Evolutionary conservation across 2,113 vertebrate species (phyloP).

Genomic region (Pseudois nayaur): DNA sequence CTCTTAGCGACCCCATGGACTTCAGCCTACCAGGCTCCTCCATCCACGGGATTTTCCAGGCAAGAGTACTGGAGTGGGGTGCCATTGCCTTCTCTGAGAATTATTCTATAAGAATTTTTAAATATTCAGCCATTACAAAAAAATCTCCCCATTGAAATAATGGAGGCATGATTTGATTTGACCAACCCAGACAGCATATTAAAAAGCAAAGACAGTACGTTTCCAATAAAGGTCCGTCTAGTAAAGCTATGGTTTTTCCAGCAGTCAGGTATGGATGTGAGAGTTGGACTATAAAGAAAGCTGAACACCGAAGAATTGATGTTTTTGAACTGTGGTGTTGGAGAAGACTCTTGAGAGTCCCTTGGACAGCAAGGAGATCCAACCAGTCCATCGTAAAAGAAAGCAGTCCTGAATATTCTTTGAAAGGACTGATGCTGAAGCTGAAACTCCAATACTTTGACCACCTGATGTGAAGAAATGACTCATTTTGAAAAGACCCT

Average conservation of each 20-base stretch:
- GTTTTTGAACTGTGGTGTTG: neutral
- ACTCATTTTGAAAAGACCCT: neutral
- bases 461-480: neutral
- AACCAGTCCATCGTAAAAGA: neutral
- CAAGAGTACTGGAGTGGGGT: too few species aligned
- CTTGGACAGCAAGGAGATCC: neutral
- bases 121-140: neutral
- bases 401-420: neutral
- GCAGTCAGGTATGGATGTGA: neutral
- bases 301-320: fast-evolving
- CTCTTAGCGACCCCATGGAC: too few species aligned
- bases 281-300: neutral
- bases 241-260: neutral
- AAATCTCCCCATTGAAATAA: neutral
- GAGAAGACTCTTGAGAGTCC: neutral
- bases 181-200: neutral
- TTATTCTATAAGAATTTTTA: neutral
- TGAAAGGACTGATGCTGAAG: neutral
- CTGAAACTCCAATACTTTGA: neutral
- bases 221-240: neutral
- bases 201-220: neutral
- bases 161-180: neutral
- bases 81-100: neutral
- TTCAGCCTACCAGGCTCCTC: too few species aligned
- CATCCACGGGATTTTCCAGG: too few species aligned